A percentile compares a stretch with the other conserved stretches of the same genome.
phyloP scores from a whole-genome alignment of 64 coral and sea anemone species.

The Acropora tenuis region DNA sequence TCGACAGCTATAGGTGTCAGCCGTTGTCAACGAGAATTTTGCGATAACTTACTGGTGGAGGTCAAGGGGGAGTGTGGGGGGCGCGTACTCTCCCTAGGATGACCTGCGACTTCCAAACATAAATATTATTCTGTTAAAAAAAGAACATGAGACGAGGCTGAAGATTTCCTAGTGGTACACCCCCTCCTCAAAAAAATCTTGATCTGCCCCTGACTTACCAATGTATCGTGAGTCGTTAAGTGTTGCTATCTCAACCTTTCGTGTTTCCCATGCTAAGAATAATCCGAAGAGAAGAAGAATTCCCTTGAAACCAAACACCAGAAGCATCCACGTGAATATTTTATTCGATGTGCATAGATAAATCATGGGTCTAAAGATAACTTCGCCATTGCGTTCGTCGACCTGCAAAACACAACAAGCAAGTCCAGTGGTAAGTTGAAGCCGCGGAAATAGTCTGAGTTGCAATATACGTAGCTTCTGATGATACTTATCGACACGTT shows the following conservation, averaged over 20 bases:
- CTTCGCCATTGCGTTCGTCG: not conserved
- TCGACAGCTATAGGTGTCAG: no score
- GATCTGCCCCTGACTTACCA: slow-evolving; percentile 4
- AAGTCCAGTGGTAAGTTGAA: no score
- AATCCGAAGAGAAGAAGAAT: slow-evolving; percentile 61
- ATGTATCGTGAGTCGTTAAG: slow-evolving; percentile 63
- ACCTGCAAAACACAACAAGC: not conserved
- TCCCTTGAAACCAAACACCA: slow-evolving; percentile 58
- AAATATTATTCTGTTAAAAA: no score
- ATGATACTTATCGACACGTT: no score
- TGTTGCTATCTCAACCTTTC: slow-evolving; percentile 55
- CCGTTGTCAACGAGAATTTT: no score
- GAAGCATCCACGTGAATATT: slow-evolving; percentile 18
- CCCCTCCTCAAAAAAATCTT: no score
- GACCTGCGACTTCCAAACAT: no score
- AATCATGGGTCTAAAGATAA: slow-evolving; percentile 28
- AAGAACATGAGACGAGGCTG: no score
- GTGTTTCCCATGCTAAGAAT: slow-evolving; percentile 71
- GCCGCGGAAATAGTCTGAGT: no score
- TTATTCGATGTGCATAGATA: slow-evolving; percentile 1
- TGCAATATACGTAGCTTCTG: not conserved
- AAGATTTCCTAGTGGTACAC: not conserved
- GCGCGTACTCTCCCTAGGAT: no score
- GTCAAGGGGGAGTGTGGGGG: no score
- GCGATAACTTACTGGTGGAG: no score